Evolutionary conservation across 2,888 invertebrate species (phyloP).

Genomic region (Oxycera nigricornis): DNA sequence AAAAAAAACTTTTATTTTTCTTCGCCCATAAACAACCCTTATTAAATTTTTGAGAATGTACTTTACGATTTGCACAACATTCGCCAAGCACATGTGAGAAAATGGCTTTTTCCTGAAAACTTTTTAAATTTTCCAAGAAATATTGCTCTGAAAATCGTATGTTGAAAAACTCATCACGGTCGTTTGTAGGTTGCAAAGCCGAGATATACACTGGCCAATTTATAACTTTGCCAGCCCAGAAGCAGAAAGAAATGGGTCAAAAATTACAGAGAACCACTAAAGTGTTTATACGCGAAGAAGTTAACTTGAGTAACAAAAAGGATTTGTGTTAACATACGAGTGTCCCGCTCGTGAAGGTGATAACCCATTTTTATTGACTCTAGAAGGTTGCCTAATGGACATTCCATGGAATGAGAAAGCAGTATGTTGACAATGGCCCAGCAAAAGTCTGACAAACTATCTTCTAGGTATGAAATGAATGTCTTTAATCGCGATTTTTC

Average conservation of each 20-base stretch:
- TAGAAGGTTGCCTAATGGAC: too few relatives aligned
- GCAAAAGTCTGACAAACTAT: too few relatives aligned
- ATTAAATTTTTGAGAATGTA: not conserved
- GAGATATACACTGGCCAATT: not conserved
- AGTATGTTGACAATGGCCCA: too few relatives aligned
- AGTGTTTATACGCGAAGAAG: not conserved
- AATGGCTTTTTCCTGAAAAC: conserved; percentile 6
- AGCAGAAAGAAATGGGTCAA: not conserved
- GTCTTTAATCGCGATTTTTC: too few relatives aligned
- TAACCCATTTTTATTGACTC: too few relatives aligned
- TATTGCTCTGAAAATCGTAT: not conserved
- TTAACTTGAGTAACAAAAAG: too few relatives aligned
- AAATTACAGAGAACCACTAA: not conserved
- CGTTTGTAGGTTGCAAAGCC: not conserved
- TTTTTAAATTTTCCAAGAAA: conserved; percentile 1
- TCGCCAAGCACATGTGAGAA: not conserved
- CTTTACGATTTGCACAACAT: not conserved
- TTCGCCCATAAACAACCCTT: not conserved
- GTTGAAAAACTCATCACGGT: not conserved
- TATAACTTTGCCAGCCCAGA: not conserved
- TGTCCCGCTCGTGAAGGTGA: too few relatives aligned
- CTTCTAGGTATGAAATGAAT: too few relatives aligned
- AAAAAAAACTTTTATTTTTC: not conserved
- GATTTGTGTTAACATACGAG: too few relatives aligned
- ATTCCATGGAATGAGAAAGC: too few relatives aligned